phyloP scores from a whole-genome alignment of 2,888 invertebrate species.

The Drosophila paranaensis region DNA sequence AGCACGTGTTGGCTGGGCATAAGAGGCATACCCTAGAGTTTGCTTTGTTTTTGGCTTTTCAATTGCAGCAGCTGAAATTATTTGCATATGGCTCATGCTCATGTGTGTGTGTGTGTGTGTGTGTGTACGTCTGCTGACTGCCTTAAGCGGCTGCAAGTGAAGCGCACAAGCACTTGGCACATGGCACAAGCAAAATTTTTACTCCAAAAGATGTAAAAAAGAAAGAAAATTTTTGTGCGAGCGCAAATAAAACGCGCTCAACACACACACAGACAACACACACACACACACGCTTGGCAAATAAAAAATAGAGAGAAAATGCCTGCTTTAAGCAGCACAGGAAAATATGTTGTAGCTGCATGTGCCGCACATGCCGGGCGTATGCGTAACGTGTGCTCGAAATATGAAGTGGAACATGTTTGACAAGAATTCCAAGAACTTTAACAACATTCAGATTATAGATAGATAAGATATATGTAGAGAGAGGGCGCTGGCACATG shows the following conservation, averaged over 20 bases:
- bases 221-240: constrained; percentile 30
- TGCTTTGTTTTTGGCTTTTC: constrained; percentile 57
- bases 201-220: constrained; percentile 56
- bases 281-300: background rate
- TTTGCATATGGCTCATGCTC: constrained; percentile 67
- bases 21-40: constrained; percentile 13
- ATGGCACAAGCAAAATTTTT: constrained; percentile 60
- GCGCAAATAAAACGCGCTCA: constrained; percentile 44
- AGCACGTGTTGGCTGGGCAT: background rate
- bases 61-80: constrained; percentile 68
- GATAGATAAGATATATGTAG: background rate
- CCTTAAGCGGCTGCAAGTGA: constrained; percentile 70
- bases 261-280: constrained; percentile 11
- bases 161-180: constrained; percentile 67
- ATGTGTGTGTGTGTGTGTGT: constrained; percentile 14
- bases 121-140: constrained; percentile 34
- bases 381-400: constrained; percentile 9
- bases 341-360: constrained; percentile 10
- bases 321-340: constrained; percentile 18
- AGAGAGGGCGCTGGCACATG: background rate
- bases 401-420: background rate
- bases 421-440: constrained; percentile 1
- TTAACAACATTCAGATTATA: background rate
- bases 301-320: background rate
- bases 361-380: constrained; percentile 6